Base-by-base conservation (phyloP, 92 coral and sea anemone genomes). In the Micromussa lordhowensis region DNA sequence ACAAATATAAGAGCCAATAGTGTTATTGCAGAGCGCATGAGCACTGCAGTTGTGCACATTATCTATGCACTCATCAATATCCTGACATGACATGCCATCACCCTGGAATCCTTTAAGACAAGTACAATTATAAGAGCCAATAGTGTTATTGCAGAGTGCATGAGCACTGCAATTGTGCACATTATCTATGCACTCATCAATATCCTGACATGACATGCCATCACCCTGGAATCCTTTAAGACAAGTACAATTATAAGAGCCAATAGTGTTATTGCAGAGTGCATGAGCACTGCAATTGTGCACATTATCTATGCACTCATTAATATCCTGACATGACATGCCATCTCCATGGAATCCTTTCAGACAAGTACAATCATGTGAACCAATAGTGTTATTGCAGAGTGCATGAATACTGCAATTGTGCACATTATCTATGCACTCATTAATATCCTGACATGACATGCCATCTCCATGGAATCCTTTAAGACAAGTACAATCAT, bases 401-500 rank as follows among this genome's bases (percentile, higher is more conserved):
- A 0, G 0, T 44, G 51, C 51, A 44, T 44, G 1, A 44, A 1
- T 8, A 44, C 51, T 44, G 13, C 51, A 44, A 8, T 44, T 44
- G 13, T 44, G 51, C 13, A 44, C 0, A 44, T 40, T 29, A 40
- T 63, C 86, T 44, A 26, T 69, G 36, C 86, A 82, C 40, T 61
- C 30, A 17, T 68, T 1, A 9, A 8, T 1, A 44, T 44, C 51
- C 13, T 44, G 51, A 44, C 51, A 44, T 9, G 51, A 44, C 0
- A 9, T 44, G 0, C 86, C 86, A 82, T 82, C 68, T 9, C 84
- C 84, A 8, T 21, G 49, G 14, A 57, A 80, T 6, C 84, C 84
- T 21, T 59, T 32, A 17, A 44, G 22, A 63, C 84, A 80, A 24
- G 70, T 3, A 35, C 84, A 80, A 26, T 51, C 18, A 63, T 80